These are phyloP conservation scores for Dysidea cf. avara DNA, from an alignment of 37 sponge, comb jelly and placozoan species.

Conservation along the genomic window DNA sequence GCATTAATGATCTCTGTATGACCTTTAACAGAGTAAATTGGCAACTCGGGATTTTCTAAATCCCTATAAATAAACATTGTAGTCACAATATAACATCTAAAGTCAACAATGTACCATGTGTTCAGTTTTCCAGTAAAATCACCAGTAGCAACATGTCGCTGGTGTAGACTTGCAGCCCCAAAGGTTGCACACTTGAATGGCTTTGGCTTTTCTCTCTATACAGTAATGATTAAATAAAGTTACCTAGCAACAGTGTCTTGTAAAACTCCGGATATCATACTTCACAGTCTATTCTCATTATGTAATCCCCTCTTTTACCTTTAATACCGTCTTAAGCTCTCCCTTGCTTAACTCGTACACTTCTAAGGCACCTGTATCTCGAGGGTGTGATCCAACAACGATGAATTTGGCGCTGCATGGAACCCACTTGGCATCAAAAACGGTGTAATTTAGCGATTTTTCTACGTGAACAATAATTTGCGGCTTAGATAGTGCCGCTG, in stretches of 20 bases:
- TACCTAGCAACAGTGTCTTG: background rate
- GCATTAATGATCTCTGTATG: conserved; percentile 87
- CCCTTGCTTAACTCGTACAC: conserved; percentile 91
- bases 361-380: conserved; percentile 94
- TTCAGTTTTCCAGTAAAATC: conserved; percentile 89
- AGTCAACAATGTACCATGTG: conserved; percentile 67
- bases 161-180: conserved; percentile 86
- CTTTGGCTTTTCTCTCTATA: conserved; percentile 81
- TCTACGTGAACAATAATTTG: conserved; percentile 95
- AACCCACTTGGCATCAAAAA: conserved; percentile 93
- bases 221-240: background rate
- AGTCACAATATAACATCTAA: background rate
- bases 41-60: conserved; percentile 70
- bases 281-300: too few species aligned
- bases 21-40: conserved; percentile 87
- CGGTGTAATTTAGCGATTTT: conserved; percentile 90
- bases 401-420: conserved; percentile 97
- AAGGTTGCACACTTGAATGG: conserved; percentile 97
- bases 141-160: conserved; percentile 93
- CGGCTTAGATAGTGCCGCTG: conserved; percentile 84
- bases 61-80: conserved; percentile 56
- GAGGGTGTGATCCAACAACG: conserved; percentile 90
- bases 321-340: conserved; percentile 60
- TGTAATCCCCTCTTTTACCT: conserved; percentile 49
- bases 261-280: too few species aligned